Conservation (phyloP, 2,888 invertebrate genomes). For the Conomelus anceps region DNA sequence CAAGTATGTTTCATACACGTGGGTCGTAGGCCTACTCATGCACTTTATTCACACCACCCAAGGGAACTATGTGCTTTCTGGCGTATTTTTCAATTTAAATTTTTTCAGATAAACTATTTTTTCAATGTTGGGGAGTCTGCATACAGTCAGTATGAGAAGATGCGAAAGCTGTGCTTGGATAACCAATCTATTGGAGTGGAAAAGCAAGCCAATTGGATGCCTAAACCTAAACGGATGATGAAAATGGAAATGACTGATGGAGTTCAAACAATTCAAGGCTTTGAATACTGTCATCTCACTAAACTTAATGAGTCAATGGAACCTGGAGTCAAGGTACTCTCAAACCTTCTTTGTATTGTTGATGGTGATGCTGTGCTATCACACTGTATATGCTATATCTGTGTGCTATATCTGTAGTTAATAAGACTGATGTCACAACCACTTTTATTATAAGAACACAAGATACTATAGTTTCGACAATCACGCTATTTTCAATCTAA, state of each 20-base stretch:
- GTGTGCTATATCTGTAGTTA: too few relatives aligned
- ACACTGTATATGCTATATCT: too few relatives aligned
- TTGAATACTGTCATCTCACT: constrained; percentile 35
- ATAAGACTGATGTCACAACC: too few relatives aligned
- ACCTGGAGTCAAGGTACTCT: constrained; percentile 38
- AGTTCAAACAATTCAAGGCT: constrained; percentile 31
- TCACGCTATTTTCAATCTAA: too few relatives aligned
- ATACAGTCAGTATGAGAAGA: constrained; percentile 34
- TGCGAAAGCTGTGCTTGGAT: constrained; percentile 26
- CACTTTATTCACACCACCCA: too few relatives aligned
- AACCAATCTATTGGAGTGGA: constrained; percentile 25
- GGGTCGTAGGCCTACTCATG: too few relatives aligned
- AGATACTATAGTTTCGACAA: too few relatives aligned
- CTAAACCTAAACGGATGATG: constrained; percentile 29
- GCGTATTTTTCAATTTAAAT: not conserved
- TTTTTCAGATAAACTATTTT: constrained; percentile 30
- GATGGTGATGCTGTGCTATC: too few relatives aligned
- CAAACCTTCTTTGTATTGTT: too few relatives aligned
- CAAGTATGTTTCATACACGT: too few relatives aligned
- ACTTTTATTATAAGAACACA: too few relatives aligned
- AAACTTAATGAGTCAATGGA: constrained; percentile 32
- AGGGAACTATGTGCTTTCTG: too few relatives aligned
- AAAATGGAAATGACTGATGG: constrained; percentile 37
- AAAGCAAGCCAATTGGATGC: constrained; percentile 29
- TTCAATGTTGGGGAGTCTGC: constrained; percentile 34